Percentiles rank a stretch among this genome's conserved stretches.
phyloP scores from a whole-genome alignment of 2,113 vertebrate species.

The Thermophis baileyi region DNA sequence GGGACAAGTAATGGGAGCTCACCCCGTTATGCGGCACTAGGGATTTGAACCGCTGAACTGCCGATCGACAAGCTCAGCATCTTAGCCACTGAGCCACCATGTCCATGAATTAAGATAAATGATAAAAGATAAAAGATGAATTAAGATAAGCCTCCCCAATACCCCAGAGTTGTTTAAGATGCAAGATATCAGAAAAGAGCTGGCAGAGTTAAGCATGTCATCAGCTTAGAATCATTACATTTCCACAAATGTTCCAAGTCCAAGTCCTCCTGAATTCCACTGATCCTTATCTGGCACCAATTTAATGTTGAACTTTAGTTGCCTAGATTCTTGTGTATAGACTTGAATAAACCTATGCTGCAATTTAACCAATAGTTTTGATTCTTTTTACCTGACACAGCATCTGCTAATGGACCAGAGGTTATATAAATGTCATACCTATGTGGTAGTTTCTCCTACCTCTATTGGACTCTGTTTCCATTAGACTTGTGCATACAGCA shows the following conservation, averaged over 20 bases:
- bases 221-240: not conserved
- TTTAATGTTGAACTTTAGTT: not conserved
- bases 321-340: too few relatives aligned
- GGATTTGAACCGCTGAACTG: too few relatives aligned
- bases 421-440: not conserved
- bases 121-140: too few relatives aligned
- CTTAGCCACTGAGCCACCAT: too few relatives aligned
- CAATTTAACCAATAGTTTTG: not conserved
- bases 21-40: too few relatives aligned
- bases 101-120: too few relatives aligned
- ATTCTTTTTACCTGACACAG: not conserved
- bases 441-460: not conserved
- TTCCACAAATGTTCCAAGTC: not conserved
- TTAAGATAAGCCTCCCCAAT: not conserved
- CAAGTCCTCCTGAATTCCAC: not conserved
- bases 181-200: not conserved
- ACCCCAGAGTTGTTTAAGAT: not conserved
- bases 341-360: not conserved
- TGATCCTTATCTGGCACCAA: not conserved
- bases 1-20: too few relatives aligned
- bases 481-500: not conserved
- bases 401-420: not conserved
- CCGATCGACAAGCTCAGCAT: too few relatives aligned
- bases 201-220: not conserved
- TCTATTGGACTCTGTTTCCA: not conserved